Percentiles rank a stretch among this genome's conserved stretches.
Conservation (phyloP, 2,113 vertebrate genomes). For the Centropus bengalensis region DNA sequence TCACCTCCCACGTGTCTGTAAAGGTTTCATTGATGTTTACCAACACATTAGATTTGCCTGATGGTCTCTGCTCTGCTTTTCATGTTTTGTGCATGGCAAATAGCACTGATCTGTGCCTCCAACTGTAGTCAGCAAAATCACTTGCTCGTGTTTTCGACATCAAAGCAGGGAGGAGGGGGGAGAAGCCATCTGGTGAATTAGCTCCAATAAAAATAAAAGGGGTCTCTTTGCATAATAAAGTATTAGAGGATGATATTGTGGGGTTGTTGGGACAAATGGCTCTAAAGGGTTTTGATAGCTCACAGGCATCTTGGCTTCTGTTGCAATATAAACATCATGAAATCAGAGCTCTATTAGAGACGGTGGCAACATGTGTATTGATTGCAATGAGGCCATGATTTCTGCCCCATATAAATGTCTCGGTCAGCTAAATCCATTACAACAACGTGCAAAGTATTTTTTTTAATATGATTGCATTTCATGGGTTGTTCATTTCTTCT, state of each 20-base stretch:
- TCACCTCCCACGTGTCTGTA: neutral
- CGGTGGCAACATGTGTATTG: neutral
- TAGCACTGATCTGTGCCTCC: constrained; percentile 45
- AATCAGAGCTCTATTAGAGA: constrained; percentile 4
- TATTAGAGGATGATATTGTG: constrained; percentile 38
- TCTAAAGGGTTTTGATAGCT: constrained; percentile 63
- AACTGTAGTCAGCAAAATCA: constrained; percentile 66
- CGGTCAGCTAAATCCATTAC: constrained; percentile 33
- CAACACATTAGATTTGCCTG: neutral
- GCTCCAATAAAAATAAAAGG: constrained; percentile 62
- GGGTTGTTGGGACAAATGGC: constrained; percentile 43
- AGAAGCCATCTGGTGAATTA: constrained; percentile 64
- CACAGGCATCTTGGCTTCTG: constrained; percentile 43
- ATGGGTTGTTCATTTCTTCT: neutral
- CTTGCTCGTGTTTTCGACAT: constrained; percentile 33
- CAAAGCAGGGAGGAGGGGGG: constrained; percentile 1
- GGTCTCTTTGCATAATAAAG: constrained; percentile 55
- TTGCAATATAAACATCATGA: constrained; percentile 31
- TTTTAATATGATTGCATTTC: neutral
- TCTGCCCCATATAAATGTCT: neutral
- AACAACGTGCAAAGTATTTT: constrained; percentile 14
- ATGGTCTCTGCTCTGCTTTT: neutral
- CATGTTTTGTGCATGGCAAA: constrained; percentile 23
- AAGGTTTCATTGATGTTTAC: neutral
- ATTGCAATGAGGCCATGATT: constrained; percentile 10